These are phyloP conservation scores for Biston betularia DNA, from an alignment of 2,888 invertebrate genomes.

Conservation along the genomic window DNA sequence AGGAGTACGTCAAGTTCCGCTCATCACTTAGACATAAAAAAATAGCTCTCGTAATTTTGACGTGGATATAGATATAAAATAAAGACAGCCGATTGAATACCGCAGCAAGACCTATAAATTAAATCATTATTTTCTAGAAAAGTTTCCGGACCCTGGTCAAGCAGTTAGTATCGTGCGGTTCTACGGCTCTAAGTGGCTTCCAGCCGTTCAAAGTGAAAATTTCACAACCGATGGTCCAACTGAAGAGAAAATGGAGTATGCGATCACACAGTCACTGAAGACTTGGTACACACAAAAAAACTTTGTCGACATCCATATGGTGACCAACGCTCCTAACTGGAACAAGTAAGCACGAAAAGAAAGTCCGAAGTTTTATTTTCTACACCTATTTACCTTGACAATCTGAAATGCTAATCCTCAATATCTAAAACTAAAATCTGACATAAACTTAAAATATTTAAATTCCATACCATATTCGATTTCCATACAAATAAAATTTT, in stretches of 20 bases:
- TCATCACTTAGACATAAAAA: too few species aligned
- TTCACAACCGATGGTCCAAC: conserved; percentile 48
- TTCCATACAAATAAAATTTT: too few species aligned
- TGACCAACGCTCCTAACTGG: conserved; percentile 56
- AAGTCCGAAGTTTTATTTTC: too few species aligned
- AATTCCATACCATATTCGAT: too few species aligned
- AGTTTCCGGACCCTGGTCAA: conserved; percentile 64
- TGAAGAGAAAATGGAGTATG: conserved; percentile 53
- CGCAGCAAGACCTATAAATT: background rate
- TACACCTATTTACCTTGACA: too few species aligned
- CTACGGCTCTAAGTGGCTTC: conserved; percentile 58
- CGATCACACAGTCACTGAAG: conserved; percentile 50
- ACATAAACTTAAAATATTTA: too few species aligned
- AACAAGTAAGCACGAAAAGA: conserved; percentile 51
- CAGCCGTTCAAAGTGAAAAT: conserved; percentile 31
- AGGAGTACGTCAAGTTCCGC: too few species aligned
- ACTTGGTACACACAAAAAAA: conserved; percentile 61
- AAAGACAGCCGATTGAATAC: too few species aligned
- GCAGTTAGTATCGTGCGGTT: conserved; percentile 57
- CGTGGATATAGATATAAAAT: too few species aligned
- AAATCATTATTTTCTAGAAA: conserved; percentile 52
- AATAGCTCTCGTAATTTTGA: too few species aligned
- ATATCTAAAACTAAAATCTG: too few species aligned
- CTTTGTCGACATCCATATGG: conserved; percentile 51
- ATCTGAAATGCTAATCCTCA: too few species aligned